Evolutionary conservation across 2,888 invertebrate genomes (phyloP), one percentile per base, ranked within the genome.

Genomic region (Carabus problematicus): DNA sequence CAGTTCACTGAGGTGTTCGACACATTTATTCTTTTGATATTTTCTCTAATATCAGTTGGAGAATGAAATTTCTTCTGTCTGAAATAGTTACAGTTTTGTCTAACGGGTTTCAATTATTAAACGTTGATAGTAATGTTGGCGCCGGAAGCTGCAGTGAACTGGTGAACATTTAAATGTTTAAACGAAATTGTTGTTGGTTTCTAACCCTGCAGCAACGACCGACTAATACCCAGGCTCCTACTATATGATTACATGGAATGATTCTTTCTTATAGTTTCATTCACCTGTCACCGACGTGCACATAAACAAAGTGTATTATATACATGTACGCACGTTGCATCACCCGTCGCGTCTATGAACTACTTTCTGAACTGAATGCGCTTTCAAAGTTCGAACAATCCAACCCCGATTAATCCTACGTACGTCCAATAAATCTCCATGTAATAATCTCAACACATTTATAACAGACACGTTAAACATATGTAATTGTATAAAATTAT

Each of bases 401-500:
- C 9, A n/a, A 29, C 29, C 52, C 19, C 52, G 52, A 18, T 52
- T 52, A 19, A 18, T 52, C 52, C 52, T 52, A 52, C 52, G 52
- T 52, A 16, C n/a, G 9, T 18, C 52, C 12, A 64, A 3, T 54
- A 64, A 64, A 54, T 52, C 54, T 52, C 29, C 3, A 16, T 18
- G 54, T 64, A 54, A 64, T 54, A 64, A 64, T 64, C 52, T 64
- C 63, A 60, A 60, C 60, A 54, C 54, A 14, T 52, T 18, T 64
- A 42, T 43, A 43, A 18, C 42, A 60, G 60, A 55, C 55, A 55
- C 9, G 42, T 42, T 54, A 54, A 64, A 64, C 63, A 64, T 52
- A 54, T 64, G 63, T 64, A 64, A 64, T 64, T 52, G 42, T 54
- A 64, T 64, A 19, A 64, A 64, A 64, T 64, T 64, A 64, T 64